Percentiles rank a stretch among this genome's conserved stretches.
Conservation (phyloP, 1,140 invertebrate species). For the Caenorhabditis remanei region DNA sequence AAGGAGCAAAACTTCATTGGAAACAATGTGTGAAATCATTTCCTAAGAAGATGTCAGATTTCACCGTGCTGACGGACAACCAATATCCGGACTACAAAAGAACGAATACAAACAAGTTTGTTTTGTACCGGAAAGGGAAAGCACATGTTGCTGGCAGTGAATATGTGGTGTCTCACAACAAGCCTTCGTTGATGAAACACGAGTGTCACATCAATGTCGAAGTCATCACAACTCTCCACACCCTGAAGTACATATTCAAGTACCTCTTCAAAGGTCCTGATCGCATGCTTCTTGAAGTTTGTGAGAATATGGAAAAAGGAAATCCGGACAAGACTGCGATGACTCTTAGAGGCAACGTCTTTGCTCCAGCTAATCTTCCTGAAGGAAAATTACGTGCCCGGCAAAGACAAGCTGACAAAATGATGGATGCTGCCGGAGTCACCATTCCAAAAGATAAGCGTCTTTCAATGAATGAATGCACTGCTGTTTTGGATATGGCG, state of each 20-base stretch:
- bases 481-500: neutral
- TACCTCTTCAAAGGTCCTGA: neutral
- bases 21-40: neutral
- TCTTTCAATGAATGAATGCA: neutral
- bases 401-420: neutral
- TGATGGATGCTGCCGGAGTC: neutral
- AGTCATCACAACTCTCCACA: neutral
- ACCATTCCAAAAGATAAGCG: neutral
- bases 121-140: neutral
- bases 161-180: neutral
- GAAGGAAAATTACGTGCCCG: neutral
- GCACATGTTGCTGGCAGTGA: neutral
- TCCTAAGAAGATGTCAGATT: neutral
- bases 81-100: neutral
- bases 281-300: neutral
- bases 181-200: neutral
- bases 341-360: neutral
- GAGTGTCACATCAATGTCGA: neutral
- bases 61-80: neutral
- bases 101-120: neutral
- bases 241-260: neutral
- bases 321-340: neutral
- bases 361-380: neutral
- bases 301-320: neutral
- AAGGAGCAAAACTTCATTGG: neutral